Evolutionary conservation across 2,888 invertebrate species (phyloP), one percentile per base, ranked within the genome.

Genomic region (Epistrophe grossulariae): DNA sequence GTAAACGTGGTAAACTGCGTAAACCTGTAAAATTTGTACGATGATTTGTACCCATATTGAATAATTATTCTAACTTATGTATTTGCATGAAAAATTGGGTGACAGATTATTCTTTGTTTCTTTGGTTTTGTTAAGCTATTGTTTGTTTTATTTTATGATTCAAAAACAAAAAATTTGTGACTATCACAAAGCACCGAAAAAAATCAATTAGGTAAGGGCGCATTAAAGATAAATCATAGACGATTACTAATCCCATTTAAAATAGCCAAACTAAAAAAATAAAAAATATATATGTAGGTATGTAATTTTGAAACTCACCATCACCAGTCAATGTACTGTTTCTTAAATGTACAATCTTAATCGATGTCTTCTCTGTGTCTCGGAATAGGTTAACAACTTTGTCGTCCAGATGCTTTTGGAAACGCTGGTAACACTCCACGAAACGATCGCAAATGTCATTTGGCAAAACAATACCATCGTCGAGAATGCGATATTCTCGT

Each of bases 241-340:
- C 15, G 62, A 62, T 62, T 62, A 62, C 62, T 62, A 43, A 62
- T 62, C 24, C 40, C 9, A 62, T 15, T 60, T 24, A 60, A 60
- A 62, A 62, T 43, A 43, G 35, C 43, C 62, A 43, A 62, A 60
- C n/a, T 38, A 13, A 24, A 17, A 38, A 17, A 19, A 24, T 9
- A 19, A 62, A 68, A 10, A 2, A 35, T 24, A 60, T 7, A 40
- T 1, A 10, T n/a, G n/a, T n/a, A n/a, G n/a, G n/a, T n/a, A 40
- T 38, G 0, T 9, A 48, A 17, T 9, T 24, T 62, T 10, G 5
- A 28, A 45, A 89, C 90, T 90, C 93, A 78, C 97, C 96, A 83
- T 94, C 93, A 91, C 97, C 96, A 11, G 95, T 96, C 59, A 98
- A 94, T 50, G 94, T 94, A 31, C 96, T 95, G 91, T 96, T 95